These are phyloP conservation scores for Liposcelis brunnea DNA, from an alignment of 2,888 invertebrate species.

Conservation along the genomic window DNA sequence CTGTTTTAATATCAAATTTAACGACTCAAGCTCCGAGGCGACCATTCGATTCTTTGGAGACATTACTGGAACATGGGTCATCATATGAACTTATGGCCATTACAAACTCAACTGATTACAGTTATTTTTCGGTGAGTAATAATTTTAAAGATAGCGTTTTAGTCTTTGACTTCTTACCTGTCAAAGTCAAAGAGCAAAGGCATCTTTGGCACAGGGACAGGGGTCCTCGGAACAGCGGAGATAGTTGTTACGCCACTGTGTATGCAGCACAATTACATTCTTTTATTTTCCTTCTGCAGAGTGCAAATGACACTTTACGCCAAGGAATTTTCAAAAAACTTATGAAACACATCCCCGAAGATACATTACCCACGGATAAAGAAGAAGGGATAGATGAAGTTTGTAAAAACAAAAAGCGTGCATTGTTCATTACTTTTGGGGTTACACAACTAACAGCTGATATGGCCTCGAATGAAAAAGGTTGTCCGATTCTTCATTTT, in stretches of 20 bases:
- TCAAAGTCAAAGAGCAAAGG: no score
- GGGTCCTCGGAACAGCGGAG: no score
- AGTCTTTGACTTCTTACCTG: no score
- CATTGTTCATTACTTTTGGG: slow-evolving; percentile 3
- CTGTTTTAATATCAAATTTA: slow-evolving; percentile 8
- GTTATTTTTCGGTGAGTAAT: neutral
- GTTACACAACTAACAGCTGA: slow-evolving; percentile 1
- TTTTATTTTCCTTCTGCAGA: neutral
- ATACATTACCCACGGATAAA: neutral
- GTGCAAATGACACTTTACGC: neutral
- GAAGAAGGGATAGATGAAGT: neutral
- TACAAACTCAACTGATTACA: neutral
- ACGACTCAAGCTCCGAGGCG: slow-evolving; percentile 1
- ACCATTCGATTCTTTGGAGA: slow-evolving; percentile 8
- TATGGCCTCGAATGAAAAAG: neutral
- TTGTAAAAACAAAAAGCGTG: neutral
- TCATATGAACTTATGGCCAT: neutral
- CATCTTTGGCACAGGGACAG: no score
- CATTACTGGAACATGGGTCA: slow-evolving; percentile 1
- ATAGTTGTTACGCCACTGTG: no score
- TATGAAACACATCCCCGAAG: neutral
- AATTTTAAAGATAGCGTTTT: no score
- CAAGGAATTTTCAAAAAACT: neutral
- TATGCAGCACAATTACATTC: no score
- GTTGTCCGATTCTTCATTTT: neutral